Percentiles rank a stretch among this genome's conserved stretches.
These are phyloP conservation scores for Thymelicus sylvestris DNA, from an alignment of 2,888 invertebrate genomes.

Conservation along the genomic window DNA sequence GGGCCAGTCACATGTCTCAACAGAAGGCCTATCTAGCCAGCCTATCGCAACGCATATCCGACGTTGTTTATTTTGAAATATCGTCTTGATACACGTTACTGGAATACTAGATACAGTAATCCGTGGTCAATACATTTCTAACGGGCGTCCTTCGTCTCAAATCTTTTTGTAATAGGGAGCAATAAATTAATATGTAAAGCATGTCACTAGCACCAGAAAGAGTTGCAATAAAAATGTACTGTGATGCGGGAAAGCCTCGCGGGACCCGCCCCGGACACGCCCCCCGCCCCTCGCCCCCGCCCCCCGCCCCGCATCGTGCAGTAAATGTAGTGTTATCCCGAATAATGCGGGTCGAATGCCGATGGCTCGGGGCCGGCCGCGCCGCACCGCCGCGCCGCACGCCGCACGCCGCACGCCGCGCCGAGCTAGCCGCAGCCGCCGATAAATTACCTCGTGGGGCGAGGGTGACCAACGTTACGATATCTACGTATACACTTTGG, in stretches of 20 bases:
- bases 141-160: neutral
- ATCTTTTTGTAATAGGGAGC: constrained; percentile 4
- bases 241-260: constrained; percentile 16
- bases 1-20: too few relatives aligned
- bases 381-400: neutral
- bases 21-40: too few relatives aligned
- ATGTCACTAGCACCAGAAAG: constrained; percentile 7
- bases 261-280: constrained; percentile 12
- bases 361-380: neutral
- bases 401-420: too few relatives aligned
- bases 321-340: constrained; percentile 25
- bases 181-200: constrained; percentile 18
- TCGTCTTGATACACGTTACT: too few relatives aligned
- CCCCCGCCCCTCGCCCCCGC: neutral
- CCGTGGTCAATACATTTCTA: too few relatives aligned
- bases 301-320: constrained; percentile 5
- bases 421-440: neutral
- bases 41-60: too few relatives aligned
- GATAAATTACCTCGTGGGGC: constrained; percentile 19
- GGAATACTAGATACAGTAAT: too few relatives aligned
- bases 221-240: constrained; percentile 13
- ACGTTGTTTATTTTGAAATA: too few relatives aligned
- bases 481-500: neutral
- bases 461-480: constrained; percentile 22
- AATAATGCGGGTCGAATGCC: constrained; percentile 27